Percentiles rank a stretch among this genome's conserved stretches.
phyloP scores from a whole-genome alignment of 2,888 invertebrate species.

The Tanytarsus gracilentus region DNA sequence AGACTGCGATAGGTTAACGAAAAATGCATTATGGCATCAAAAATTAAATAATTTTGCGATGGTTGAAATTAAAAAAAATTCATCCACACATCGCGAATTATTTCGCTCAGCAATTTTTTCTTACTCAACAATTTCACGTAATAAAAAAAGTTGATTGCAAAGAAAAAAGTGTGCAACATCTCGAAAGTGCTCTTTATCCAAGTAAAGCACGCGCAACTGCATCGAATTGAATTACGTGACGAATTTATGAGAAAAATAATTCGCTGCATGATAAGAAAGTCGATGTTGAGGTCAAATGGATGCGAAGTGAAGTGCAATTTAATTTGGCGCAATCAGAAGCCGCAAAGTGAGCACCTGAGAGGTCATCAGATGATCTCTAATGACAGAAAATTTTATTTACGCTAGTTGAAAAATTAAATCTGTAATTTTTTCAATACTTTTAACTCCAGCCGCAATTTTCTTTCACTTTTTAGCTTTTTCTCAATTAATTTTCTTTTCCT shows the following conservation, averaged over 20 bases:
- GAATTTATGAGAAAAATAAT: neutral
- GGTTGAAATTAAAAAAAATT: too few species aligned
- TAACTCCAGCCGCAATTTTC: neutral
- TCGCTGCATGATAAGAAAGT: neutral
- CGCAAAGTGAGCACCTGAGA: neutral
- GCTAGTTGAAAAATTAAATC: neutral
- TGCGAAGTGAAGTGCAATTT: too few species aligned
- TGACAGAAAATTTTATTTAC: neutral
- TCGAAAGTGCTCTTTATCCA: too few species aligned
- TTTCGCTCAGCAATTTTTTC: too few species aligned
- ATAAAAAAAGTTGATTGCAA: too few species aligned
- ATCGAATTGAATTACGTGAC: constrained; percentile 10
- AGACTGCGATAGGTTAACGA: too few species aligned
- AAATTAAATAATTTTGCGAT: too few species aligned
- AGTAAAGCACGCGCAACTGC: constrained; percentile 1
- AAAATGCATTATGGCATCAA: too few species aligned
- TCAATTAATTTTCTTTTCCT: neutral
- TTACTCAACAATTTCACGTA: too few species aligned
- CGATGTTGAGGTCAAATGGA: neutral
- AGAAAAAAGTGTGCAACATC: too few species aligned
- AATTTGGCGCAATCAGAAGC: too few species aligned
- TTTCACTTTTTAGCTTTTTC: neutral
- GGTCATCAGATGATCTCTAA: neutral
- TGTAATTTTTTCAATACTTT: neutral
- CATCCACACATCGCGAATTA: too few species aligned